Percentiles rank a stretch among this genome's conserved stretches.
These are phyloP conservation scores for Endomychus coccineus DNA, from an alignment of 2,888 invertebrate genomes.

Conservation along the genomic window DNA sequence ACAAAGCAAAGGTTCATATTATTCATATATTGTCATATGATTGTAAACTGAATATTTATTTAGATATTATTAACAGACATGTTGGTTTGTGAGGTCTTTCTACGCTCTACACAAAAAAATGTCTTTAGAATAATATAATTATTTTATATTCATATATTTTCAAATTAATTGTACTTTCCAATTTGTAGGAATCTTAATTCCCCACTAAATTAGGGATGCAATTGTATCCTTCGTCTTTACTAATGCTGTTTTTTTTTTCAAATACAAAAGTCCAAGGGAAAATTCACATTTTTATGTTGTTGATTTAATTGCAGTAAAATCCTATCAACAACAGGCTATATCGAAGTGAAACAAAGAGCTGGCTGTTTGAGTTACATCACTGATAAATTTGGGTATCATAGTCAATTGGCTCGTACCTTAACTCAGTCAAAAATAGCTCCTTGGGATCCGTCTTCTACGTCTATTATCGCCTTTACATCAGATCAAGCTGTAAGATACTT, in stretches of 20 bases:
- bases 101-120: too few species aligned
- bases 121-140: too few species aligned
- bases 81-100: too few species aligned
- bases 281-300: not conserved
- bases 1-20: too few species aligned
- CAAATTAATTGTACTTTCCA: too few species aligned
- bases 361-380: slow-evolving; percentile 81
- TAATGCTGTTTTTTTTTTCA: not conserved
- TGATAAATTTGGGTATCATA: slow-evolving; percentile 75
- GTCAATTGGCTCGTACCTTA: slow-evolving; percentile 70
- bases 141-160: too few species aligned
- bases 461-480: slow-evolving; percentile 68
- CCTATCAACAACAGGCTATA: slow-evolving; percentile 58
- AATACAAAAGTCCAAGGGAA: not conserved
- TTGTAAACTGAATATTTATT: too few species aligned
- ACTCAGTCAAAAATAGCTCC: slow-evolving; percentile 64
- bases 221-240: too few species aligned
- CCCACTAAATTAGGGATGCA: too few species aligned
- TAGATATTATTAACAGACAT: too few species aligned
- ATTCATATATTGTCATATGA: too few species aligned
- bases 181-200: too few species aligned
- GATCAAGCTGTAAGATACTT: slow-evolving; percentile 65
- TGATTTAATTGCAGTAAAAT: slow-evolving; percentile 49
- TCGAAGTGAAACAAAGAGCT: slow-evolving; percentile 83
- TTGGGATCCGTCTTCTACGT: slow-evolving; percentile 59